These are phyloP conservation scores for Antitype chi DNA, from an alignment of 2,888 invertebrate species.

Conservation along the genomic window DNA sequence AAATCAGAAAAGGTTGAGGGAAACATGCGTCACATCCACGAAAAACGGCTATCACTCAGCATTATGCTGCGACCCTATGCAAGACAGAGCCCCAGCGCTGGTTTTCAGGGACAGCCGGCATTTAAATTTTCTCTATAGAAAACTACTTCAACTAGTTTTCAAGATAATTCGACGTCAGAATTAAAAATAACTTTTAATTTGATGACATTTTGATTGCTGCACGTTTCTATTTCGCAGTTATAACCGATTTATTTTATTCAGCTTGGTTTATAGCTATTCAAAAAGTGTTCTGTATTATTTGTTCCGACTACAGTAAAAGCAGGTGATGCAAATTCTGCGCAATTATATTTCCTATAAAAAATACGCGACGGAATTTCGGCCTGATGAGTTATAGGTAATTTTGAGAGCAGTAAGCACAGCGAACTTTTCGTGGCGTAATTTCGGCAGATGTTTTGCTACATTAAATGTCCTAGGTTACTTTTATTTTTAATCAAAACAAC, in stretches of 20 bases:
- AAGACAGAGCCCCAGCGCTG: no score
- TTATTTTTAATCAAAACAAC: not conserved
- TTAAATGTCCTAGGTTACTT: not conserved
- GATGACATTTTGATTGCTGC: slow-evolving; percentile 14
- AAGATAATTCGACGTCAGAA: not conserved
- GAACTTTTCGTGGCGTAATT: not conserved
- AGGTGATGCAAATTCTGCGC: not conserved
- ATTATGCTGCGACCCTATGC: no score
- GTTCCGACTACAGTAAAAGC: not conserved
- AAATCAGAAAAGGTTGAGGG: no score
- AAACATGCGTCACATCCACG: no score
- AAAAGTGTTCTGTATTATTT: slow-evolving; percentile 3
- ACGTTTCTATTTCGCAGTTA: slow-evolving; percentile 6
- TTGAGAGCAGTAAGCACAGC: not conserved
- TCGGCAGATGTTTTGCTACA: not conserved
- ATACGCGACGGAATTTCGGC: no score
- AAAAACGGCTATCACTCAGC: no score
- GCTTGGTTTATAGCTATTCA: not conserved
- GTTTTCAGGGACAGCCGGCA: no score
- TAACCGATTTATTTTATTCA: not conserved
- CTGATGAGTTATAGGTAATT: not conserved
- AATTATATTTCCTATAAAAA: not conserved
- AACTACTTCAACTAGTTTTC: not conserved
- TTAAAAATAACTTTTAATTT: not conserved
- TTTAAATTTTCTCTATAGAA: not conserved